A percentile compares a stretch with the other conserved stretches of the same genome.
These are phyloP conservation scores for Globodera ellingtonae DNA, from an alignment of 1,140 invertebrate genomes.

Conservation along the genomic window DNA sequence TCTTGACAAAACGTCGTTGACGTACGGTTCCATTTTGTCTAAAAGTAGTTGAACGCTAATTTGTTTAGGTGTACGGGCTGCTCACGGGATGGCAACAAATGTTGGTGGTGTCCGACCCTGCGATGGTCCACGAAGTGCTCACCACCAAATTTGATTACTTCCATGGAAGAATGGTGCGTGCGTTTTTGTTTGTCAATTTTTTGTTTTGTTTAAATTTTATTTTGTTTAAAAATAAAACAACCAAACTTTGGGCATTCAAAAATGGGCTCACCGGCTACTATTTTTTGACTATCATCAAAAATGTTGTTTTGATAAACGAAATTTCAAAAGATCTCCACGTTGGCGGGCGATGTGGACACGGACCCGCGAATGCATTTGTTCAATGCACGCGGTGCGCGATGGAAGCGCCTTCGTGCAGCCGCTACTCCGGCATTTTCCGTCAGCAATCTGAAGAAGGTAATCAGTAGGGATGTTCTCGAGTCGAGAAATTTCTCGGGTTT, in stretches of 20 bases:
- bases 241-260: background rate
- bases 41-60: no score
- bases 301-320: background rate
- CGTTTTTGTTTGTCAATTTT: background rate
- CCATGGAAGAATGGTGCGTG: constrained; percentile 63
- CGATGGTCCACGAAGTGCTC: constrained; percentile 67
- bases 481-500: no score
- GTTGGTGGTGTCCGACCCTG: constrained; percentile 66
- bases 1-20: no score
- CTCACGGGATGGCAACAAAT: constrained; percentile 59
- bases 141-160: constrained; percentile 68
- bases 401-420: constrained; percentile 67
- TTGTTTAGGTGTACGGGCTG: constrained; percentile 65
- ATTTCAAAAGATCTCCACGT: constrained; percentile 31
- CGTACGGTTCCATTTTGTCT: no score
- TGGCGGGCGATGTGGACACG: constrained; percentile 42
- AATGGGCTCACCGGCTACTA: no score
- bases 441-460: constrained; percentile 66
- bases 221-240: background rate
- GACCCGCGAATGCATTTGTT: constrained; percentile 48
- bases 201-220: background rate
- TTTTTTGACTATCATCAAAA: background rate
- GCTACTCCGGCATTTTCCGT: constrained; percentile 67
- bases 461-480: background rate
- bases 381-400: constrained; percentile 55